Evolutionary conservation across 2,888 invertebrate genomes (phyloP).

Genomic region (Hyposoter dolosus): DNA sequence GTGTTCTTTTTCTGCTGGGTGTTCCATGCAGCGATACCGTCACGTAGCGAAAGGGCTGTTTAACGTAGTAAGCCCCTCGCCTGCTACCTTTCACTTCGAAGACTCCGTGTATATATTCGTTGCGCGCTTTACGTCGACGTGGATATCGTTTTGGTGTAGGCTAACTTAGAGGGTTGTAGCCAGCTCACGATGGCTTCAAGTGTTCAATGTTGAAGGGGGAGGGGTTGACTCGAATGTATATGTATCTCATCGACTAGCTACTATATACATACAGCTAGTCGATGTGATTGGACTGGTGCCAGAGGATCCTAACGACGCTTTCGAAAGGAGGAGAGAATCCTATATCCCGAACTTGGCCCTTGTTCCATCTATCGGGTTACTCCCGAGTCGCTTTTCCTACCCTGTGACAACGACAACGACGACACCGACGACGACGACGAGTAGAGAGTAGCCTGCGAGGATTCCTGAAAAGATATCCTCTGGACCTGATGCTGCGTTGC

Average conservation of each 20-base stretch:
- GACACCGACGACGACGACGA: slow-evolving; percentile 48
- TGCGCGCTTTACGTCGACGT: slow-evolving; percentile 61
- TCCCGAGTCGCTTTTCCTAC: slow-evolving; percentile 54
- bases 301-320: slow-evolving; percentile 83
- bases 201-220: slow-evolving; percentile 67
- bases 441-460: slow-evolving; percentile 68
- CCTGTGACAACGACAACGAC: slow-evolving; percentile 60
- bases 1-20: slow-evolving; percentile 33
- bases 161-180: slow-evolving; percentile 48
- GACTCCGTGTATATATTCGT: slow-evolving; percentile 41
- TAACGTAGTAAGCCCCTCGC: slow-evolving; percentile 68
- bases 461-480: slow-evolving; percentile 79
- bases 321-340: slow-evolving; percentile 82
- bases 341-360: slow-evolving; percentile 74
- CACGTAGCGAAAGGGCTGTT: slow-evolving; percentile 63
- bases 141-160: slow-evolving; percentile 51
- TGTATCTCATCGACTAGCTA: slow-evolving; percentile 32
- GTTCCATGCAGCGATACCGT: slow-evolving; percentile 30
- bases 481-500: slow-evolving; percentile 73
- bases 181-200: slow-evolving; percentile 64
- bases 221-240: slow-evolving; percentile 71
- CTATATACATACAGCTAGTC: slow-evolving; percentile 76
- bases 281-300: slow-evolving; percentile 84
- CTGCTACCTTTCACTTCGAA: slow-evolving; percentile 40
- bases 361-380: slow-evolving; percentile 55